Evolutionary conservation across 2,113 vertebrate species (phyloP).

Genomic region (Macquaria australasica): DNA sequence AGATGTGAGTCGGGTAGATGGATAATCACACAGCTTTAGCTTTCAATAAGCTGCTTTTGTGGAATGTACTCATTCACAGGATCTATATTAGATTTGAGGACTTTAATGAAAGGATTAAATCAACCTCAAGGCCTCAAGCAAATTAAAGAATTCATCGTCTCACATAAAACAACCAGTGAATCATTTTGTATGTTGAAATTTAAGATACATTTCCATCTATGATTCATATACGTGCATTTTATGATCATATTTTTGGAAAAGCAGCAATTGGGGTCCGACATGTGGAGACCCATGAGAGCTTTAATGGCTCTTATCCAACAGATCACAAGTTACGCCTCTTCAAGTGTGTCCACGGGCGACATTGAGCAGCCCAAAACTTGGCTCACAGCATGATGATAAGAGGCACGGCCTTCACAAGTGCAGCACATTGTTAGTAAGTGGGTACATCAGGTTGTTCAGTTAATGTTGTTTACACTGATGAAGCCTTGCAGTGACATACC

Average conservation of each 20-base stretch:
- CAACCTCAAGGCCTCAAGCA: slow-evolving; percentile 23
- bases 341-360: background rate
- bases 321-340: background rate
- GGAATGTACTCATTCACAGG: slow-evolving; percentile 33
- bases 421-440: background rate
- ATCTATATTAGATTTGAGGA: slow-evolving; percentile 39
- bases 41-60: slow-evolving; percentile 60
- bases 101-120: slow-evolving; percentile 57
- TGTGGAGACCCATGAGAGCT: background rate
- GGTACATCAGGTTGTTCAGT: slow-evolving; percentile 17
- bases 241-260: background rate
- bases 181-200: background rate
- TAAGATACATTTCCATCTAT: background rate
- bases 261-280: too few species aligned
- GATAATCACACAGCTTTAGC: slow-evolving; percentile 48
- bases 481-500: background rate
- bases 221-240: background rate
- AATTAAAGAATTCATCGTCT: slow-evolving; percentile 29
- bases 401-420: background rate
- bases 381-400: background rate
- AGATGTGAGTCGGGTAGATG: slow-evolving; percentile 43
- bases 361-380: background rate
- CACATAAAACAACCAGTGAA: background rate
- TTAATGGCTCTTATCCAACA: background rate
- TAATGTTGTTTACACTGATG: slow-evolving; percentile 31